These are phyloP conservation scores for Kryptopterus vitreolus DNA, from an alignment of 2,797 vertebrate genomes.

Conservation along the genomic window DNA sequence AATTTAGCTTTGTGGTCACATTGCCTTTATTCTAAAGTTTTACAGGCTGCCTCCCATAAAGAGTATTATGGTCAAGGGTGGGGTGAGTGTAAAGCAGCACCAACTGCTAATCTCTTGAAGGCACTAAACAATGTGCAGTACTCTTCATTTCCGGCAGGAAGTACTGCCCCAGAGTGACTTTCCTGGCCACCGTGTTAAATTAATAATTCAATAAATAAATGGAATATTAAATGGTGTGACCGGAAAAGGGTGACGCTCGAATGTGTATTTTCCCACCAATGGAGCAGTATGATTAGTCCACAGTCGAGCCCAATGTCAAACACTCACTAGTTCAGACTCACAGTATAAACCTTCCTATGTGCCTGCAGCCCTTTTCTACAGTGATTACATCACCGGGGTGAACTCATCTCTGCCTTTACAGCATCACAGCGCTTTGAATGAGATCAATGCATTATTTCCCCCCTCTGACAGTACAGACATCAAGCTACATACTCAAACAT, in stretches of 20 bases:
- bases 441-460: background rate
- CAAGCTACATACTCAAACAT: background rate
- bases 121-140: constrained; percentile 66
- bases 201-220: constrained; percentile 80
- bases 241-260: constrained; percentile 63
- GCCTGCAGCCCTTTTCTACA: background rate
- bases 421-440: too few relatives aligned
- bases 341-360: background rate
- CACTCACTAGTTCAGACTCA: background rate
- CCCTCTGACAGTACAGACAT: background rate
- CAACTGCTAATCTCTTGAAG: constrained; percentile 41
- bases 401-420: background rate
- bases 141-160: constrained; percentile 72
- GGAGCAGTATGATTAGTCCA: constrained; percentile 17
- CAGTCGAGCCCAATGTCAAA: constrained; percentile 5
- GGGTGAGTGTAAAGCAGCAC: constrained; percentile 28
- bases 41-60: background rate
- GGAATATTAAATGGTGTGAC: constrained; percentile 76
- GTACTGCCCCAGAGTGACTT: constrained; percentile 68
- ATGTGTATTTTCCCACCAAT: constrained; percentile 68
- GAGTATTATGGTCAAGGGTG: constrained; percentile 31
- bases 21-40: constrained; percentile 3
- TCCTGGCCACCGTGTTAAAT: constrained; percentile 71
- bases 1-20: background rate
- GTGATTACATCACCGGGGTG: constrained; percentile 5